phyloP scores from a whole-genome alignment of 2,797 vertebrate genomes.

The Jordanella pulchra region DNA sequence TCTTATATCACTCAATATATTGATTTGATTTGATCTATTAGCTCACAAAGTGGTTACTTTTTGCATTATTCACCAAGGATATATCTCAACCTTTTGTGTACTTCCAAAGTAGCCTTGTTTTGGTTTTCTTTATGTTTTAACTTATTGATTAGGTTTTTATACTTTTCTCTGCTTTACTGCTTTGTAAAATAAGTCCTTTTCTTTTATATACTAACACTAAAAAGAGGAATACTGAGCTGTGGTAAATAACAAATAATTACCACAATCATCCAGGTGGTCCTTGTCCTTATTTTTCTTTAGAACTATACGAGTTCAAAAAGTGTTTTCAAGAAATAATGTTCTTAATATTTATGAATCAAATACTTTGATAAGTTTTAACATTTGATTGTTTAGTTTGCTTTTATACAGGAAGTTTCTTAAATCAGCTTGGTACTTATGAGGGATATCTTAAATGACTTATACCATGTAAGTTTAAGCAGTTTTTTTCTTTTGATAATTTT shows the following conservation, averaged over 20 bases:
- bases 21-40: background rate
- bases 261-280: background rate
- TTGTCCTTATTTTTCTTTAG: too few relatives aligned
- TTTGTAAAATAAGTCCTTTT: background rate
- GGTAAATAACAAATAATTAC: background rate
- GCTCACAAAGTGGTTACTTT: background rate
- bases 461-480: background rate
- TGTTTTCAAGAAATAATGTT: too few relatives aligned
- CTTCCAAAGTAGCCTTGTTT: background rate
- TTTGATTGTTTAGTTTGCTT: background rate
- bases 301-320: too few relatives aligned
- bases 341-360: too few relatives aligned
- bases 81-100: background rate
- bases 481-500: background rate
- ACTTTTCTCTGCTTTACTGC: background rate
- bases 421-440: background rate
- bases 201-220: background rate
- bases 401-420: background rate
- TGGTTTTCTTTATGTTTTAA: background rate
- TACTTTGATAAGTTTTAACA: too few relatives aligned
- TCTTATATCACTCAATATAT: background rate
- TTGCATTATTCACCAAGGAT: background rate
- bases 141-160: too few relatives aligned
- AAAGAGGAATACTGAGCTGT: background rate
- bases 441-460: background rate